Evolutionary conservation across 2,888 invertebrate genomes (phyloP).

Genomic region (Dione vanillae): DNA sequence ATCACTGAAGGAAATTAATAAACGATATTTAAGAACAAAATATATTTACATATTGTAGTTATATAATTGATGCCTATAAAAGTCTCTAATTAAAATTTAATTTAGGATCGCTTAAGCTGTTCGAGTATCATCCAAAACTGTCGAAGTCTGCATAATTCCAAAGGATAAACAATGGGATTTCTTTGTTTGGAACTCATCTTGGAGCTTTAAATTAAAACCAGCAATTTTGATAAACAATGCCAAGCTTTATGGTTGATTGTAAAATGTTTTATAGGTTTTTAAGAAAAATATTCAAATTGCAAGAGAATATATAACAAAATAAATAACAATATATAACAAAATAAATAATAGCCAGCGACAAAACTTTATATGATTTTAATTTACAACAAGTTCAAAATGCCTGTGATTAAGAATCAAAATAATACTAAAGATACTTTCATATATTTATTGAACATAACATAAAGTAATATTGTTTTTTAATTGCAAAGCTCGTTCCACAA

Average conservation of each 20-base stretch:
- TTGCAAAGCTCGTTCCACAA: slow-evolving; percentile 44
- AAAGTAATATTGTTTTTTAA: slow-evolving; percentile 32
- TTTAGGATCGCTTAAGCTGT: slow-evolving; percentile 22
- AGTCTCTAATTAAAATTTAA: slow-evolving; percentile 10
- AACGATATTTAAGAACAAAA: background rate
- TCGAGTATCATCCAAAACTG: slow-evolving; percentile 25
- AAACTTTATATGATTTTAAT: too few relatives aligned
- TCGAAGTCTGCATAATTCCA: slow-evolving; percentile 25
- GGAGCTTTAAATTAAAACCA: background rate
- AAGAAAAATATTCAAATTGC: background rate
- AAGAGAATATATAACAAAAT: background rate
- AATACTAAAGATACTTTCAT: background rate
- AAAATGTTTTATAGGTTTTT: background rate
- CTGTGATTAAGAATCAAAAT: background rate
- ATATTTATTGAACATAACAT: slow-evolving; percentile 3
- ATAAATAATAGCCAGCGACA: too few relatives aligned
- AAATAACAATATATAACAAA: too few relatives aligned
- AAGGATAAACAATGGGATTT: slow-evolving; percentile 25
- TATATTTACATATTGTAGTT: background rate
- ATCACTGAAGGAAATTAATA: too few relatives aligned
- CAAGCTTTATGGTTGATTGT: background rate
- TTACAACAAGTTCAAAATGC: background rate
- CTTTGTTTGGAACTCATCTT: slow-evolving; percentile 18
- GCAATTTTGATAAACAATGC: background rate
- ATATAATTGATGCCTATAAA: background rate